Evolutionary conservation across 30 jellyfish, hydroid and myxozoan genomes (phyloP).

Genomic region (Cassiopea xamachana): DNA sequence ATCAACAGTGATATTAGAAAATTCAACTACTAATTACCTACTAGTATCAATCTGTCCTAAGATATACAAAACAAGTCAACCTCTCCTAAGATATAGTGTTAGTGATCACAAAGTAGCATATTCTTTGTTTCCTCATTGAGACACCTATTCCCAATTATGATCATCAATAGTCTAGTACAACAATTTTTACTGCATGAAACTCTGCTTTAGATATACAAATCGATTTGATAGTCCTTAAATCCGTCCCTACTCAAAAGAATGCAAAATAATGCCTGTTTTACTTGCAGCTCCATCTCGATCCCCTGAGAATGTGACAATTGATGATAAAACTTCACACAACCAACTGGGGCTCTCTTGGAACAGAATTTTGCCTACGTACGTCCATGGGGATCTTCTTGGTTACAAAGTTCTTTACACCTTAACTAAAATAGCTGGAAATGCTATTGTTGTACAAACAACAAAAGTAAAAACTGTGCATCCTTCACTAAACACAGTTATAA

Average conservation of each 20-base stretch:
- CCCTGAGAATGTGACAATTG: conserved; percentile 46
- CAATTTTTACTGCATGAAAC: too few relatives aligned
- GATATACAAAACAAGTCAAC: too few relatives aligned
- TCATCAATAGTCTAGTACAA: too few relatives aligned
- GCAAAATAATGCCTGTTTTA: not conserved
- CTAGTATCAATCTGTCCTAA: too few relatives aligned
- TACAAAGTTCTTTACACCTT: conserved; percentile 52
- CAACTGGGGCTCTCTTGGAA: conserved; percentile 46
- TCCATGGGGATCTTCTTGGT: conserved; percentile 71
- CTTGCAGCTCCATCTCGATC: conserved; percentile 67
- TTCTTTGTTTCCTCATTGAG: too few relatives aligned
- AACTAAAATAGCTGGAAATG: conserved; percentile 32
- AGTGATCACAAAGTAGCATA: too few relatives aligned
- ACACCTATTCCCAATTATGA: too few relatives aligned
- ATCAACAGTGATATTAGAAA: too few relatives aligned
- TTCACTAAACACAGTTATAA: conserved; percentile 4
- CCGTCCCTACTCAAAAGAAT: too few relatives aligned
- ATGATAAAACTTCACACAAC: conserved; percentile 13
- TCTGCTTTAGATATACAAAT: too few relatives aligned
- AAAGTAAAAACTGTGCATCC: conserved; percentile 50
- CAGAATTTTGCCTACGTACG: not conserved
- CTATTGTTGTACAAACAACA: not conserved
- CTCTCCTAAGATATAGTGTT: too few relatives aligned
- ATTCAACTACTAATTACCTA: too few relatives aligned
- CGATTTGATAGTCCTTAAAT: not conserved